Conservation (phyloP, 2,113 vertebrate genomes). For the Donacobius atricapilla region DNA sequence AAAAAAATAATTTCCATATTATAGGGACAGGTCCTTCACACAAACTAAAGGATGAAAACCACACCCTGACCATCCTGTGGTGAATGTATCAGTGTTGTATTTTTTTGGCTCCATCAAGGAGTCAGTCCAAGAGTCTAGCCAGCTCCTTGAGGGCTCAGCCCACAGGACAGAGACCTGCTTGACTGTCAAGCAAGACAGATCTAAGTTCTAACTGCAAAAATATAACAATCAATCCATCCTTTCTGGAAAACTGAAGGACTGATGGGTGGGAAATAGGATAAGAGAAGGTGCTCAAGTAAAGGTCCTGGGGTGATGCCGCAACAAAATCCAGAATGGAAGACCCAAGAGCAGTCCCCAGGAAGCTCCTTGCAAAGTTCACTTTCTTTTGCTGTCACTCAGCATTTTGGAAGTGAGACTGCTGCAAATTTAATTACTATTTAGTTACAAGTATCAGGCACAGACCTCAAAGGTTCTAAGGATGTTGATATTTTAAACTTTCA, state of each 20-base stretch:
- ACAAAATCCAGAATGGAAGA: not conserved
- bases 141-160: not conserved
- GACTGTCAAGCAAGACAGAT: not conserved
- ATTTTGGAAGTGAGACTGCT: not conserved
- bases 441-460: not conserved
- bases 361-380: not conserved
- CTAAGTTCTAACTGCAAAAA: not conserved
- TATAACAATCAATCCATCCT: not conserved
- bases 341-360: not conserved
- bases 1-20: not conserved
- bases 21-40: not conserved
- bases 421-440: not conserved
- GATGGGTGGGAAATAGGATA: not conserved
- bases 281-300: not conserved
- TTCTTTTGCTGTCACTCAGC: not conserved
- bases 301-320: fast-evolving
- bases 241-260: not conserved
- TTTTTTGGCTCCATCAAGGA: not conserved
- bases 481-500: not conserved
- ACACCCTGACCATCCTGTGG: too few species aligned
- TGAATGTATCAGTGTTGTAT: not conserved
- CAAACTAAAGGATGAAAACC: not conserved
- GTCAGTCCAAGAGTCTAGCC: not conserved
- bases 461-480: not conserved
- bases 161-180: not conserved